Base-by-base conservation (phyloP, 2,888 invertebrate species). In the Conchocele bisecta region DNA sequence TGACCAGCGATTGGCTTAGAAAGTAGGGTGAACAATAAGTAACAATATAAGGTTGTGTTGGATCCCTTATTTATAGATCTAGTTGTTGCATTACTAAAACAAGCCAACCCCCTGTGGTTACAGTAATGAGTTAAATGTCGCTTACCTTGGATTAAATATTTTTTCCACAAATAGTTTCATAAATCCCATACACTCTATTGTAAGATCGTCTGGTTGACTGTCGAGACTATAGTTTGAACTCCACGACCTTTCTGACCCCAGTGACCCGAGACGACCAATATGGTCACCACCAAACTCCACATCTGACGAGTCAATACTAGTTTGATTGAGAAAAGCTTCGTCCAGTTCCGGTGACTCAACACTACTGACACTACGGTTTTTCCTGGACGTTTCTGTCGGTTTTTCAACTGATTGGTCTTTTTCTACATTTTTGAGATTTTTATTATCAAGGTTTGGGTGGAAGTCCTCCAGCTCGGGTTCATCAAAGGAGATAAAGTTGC, bases 161-260 rank as follows among this genome's bases (percentile, higher is more conserved):
- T 93, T 92, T 35, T 93, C 93, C 3, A 94, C 94, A 87, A 94
- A 95, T 50, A 91, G 91, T 81, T 94, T 93, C 94, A 95, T 95
- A 83, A 94, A 95, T 58, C 90, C 90, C 87, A 90, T 91, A 72
- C 93, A 93, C 64, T 91, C 91, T 64, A 93, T 93, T 1, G 93
- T 93, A 75, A 93, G 91, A 81, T 94, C 94, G 64, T 91, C 91
- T 7, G 93, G 86, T 67, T 87, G 87, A n/a, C 85, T 85, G 61
- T 88, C 88, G n/a, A 86, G 72, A 71, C 87, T 87, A 77, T 84
- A 87, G 44, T 79, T 83, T 28, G 88, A 88, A 56, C 83, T 85
- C 87, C 87, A 87, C 6, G 88, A 88, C 61, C 83, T 83, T 31
- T 85, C 84, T n/a, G 88, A 88, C 3, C 83, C 86, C 65, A 82